Base-by-base conservation (phyloP, 30 jellyfish, hydroid and myxozoan species). In the Chrysaora quinquecirrha region DNA sequence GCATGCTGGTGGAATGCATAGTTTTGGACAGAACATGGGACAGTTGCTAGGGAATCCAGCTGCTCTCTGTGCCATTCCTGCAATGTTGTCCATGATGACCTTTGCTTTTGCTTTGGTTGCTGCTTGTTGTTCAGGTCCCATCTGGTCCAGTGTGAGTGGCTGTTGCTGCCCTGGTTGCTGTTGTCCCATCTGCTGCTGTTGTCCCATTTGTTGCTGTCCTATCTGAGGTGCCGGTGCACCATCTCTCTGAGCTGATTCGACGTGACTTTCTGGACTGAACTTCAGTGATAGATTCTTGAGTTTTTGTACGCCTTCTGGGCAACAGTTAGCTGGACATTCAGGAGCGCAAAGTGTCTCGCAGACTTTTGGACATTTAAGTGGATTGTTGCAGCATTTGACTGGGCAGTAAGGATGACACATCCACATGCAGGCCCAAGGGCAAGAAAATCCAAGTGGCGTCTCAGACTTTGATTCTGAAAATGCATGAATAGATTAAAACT, bases 361-460 rank as follows among this genome's bases (percentile, higher is more conserved):
- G 3, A 70, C 52, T 48, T 70, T 80, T 0, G 95, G 97, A 76
- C 99, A 95, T 14, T 78, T 63, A 33, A 74, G 83, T 24, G 99
- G 99, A 83, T 95, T 95, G 87, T 95, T 80, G 83, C 99, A 95
- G 87, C 99, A 95, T 49, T 83, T 90, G 71, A 88, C 21, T 34
- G 99, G 99, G 35, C 99, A 95, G 79, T 95, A 95, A 30, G 96
- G 83, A 71, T 89, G 95, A 56, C 99, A 95, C 2, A 83, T 85
- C 97, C 97, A 95, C 75, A 85, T 81, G 76, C 99, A 95, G 3
- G 88, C 97, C 99, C 99, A 95, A 48, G 99, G 99, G 77, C 99
- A 95, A 47, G 86, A 87, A 68, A 95, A 84, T 1, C 93, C 97
- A 23, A 74, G 80, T 20, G 95, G 96, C 35, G 82, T 63, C 27